Conservation (phyloP, 1,140 invertebrate species). For the Diuraphis noxia region DNA sequence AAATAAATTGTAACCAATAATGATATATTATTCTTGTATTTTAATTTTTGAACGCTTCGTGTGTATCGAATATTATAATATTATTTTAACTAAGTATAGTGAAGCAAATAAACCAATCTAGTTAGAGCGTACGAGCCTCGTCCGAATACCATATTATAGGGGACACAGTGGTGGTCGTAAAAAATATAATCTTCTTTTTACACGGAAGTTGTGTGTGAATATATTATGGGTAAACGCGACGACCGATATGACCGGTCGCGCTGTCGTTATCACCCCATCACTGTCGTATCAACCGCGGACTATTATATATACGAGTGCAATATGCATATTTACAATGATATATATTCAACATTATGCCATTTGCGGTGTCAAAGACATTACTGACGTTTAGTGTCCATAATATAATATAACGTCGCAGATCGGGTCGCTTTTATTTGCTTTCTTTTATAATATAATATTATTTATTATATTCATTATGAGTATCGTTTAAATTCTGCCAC, state of each 20-base stretch:
- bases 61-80: too few species aligned
- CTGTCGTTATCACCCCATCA: slow-evolving; percentile 12
- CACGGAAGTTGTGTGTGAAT: background rate
- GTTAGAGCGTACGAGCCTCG: background rate
- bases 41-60: too few species aligned
- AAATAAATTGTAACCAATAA: too few species aligned
- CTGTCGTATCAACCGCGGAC: background rate
- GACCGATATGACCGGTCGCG: slow-evolving; percentile 3
- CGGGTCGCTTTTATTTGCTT: slow-evolving; percentile 12
- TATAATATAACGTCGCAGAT: background rate
- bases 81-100: too few species aligned
- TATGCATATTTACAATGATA: background rate
- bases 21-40: too few species aligned
- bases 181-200: background rate
- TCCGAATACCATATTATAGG: background rate
- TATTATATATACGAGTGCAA: background rate
- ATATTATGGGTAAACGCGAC: background rate
- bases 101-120: background rate
- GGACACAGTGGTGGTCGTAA: slow-evolving; percentile 21
- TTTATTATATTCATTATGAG: too few species aligned
- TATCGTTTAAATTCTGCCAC: too few species aligned
- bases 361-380: background rate
- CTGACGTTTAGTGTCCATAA: background rate
- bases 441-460: background rate
- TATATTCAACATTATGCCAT: background rate